These are phyloP conservation scores for Nomada goodeniana DNA, from an alignment of 2,888 invertebrate species.

Conservation along the genomic window DNA sequence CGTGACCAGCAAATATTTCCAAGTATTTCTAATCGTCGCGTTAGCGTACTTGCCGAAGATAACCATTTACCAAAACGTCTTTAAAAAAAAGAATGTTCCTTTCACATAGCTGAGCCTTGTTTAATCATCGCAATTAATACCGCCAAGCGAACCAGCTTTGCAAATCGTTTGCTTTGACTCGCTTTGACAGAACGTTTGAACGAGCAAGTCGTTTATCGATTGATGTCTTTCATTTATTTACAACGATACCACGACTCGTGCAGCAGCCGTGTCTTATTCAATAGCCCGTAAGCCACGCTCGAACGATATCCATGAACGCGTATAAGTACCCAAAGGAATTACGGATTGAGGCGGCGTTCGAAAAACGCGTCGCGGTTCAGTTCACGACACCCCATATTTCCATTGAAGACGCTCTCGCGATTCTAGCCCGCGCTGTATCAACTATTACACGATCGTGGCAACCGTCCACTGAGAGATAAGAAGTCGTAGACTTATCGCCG, in stretches of 20 bases:
- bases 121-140: background rate
- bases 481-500: conserved; percentile 47
- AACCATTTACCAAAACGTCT: conserved; percentile 1
- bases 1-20: conserved; percentile 31
- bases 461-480: conserved; percentile 53
- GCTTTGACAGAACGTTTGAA: background rate
- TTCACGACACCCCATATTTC: background rate
- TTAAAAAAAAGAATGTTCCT: background rate
- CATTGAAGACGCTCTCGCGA: background rate
- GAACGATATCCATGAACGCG: no score
- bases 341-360: conserved; percentile 1
- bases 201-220: conserved; percentile 10
- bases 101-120: background rate
- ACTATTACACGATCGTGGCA: conserved; percentile 45
- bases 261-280: conserved; percentile 2
- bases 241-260: background rate
- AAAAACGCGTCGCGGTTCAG: background rate
- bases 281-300: no score
- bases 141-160: background rate
- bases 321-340: background rate
- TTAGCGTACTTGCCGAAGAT: background rate
- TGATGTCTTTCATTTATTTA: conserved; percentile 22
- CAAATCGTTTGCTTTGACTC: background rate
- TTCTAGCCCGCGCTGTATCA: conserved; percentile 14
- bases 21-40: conserved; percentile 35